phyloP scores from a whole-genome alignment of 1,140 invertebrate species.

The Rhagoletis zephyria region DNA sequence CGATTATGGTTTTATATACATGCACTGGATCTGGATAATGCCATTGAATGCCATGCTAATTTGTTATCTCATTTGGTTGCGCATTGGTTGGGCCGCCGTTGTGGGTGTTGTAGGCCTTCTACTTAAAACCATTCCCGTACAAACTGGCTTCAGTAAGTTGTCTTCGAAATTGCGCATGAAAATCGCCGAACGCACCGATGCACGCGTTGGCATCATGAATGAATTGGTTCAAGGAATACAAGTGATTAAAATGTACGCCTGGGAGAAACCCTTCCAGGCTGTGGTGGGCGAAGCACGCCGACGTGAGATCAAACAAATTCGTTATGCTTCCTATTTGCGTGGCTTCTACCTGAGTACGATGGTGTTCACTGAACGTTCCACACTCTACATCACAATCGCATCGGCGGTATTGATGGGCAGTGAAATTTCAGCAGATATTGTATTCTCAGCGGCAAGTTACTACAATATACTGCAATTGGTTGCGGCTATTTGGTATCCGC shows the following conservation, averaged over 20 bases:
- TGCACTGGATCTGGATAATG: slow-evolving; percentile 81
- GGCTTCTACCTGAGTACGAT: slow-evolving; percentile 80
- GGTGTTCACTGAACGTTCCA: slow-evolving; percentile 82
- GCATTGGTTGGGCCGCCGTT: slow-evolving; percentile 80
- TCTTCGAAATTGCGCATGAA: slow-evolving; percentile 74
- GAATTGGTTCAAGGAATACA: slow-evolving; percentile 83
- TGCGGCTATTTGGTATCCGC: slow-evolving; percentile 82
- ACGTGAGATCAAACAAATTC: slow-evolving; percentile 81
- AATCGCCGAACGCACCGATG: slow-evolving; percentile 80
- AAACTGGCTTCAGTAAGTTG: slow-evolving; percentile 78
- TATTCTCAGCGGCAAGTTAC: slow-evolving; percentile 82
- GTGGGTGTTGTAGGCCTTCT: slow-evolving; percentile 80
- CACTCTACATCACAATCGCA: slow-evolving; percentile 83
- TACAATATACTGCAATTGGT: slow-evolving; percentile 80
- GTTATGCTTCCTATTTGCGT: slow-evolving; percentile 80
- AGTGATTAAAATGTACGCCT: slow-evolving; percentile 88
- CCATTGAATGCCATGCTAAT: slow-evolving; percentile 79
- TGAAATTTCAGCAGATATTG: slow-evolving; percentile 80
- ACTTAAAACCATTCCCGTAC: slow-evolving; percentile 78
- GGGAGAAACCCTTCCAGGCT: slow-evolving; percentile 81
- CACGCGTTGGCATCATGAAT: slow-evolving; percentile 85
- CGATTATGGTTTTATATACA: slow-evolving; percentile 77
- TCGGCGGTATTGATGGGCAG: slow-evolving; percentile 80
- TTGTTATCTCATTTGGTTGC: slow-evolving; percentile 80
- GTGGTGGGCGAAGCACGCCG: slow-evolving; percentile 76